phyloP scores from a whole-genome alignment of 2,113 vertebrate species.

The Phoxinus phoxinus region DNA sequence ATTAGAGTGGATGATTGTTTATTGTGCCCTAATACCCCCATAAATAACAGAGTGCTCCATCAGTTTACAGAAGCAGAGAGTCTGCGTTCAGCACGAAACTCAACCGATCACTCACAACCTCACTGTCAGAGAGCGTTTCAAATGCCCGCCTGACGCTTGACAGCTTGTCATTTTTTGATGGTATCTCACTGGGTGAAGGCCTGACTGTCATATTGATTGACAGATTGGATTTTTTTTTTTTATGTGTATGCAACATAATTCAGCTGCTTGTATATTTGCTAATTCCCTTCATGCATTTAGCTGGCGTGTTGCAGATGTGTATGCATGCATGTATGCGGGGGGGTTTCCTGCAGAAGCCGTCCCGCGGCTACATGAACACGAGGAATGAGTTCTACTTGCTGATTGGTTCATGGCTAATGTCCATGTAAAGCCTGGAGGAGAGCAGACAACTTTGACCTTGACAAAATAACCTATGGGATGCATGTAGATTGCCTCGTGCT shows the following conservation, averaged over 20 bases:
- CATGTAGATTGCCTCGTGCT: neutral
- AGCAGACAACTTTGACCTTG: conserved; percentile 69
- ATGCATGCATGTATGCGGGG: neutral
- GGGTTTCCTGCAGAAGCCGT: neutral
- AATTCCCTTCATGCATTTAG: conserved; percentile 8
- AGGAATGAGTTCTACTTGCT: conserved; percentile 2
- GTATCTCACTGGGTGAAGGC: conserved; percentile 67
- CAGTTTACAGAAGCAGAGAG: neutral
- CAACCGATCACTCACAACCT: conserved; percentile 33
- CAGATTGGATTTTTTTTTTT: conserved; percentile 58
- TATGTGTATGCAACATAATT: conserved; percentile 47
- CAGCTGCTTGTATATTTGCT: neutral
- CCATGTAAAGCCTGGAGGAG: conserved; percentile 60
- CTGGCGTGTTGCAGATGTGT: conserved; percentile 26
- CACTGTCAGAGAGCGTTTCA: conserved; percentile 49
- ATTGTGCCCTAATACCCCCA: conserved; percentile 13
- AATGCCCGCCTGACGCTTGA: conserved; percentile 57
- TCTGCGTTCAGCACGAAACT: conserved; percentile 3
- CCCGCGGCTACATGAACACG: neutral
- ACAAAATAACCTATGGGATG: conserved; percentile 67
- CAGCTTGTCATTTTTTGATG: conserved; percentile 63
- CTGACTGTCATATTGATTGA: conserved; percentile 72
- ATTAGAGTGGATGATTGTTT: conserved; percentile 27
- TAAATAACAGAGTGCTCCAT: neutral
- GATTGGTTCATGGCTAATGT: conserved; percentile 50